These are phyloP conservation scores for Silurus asotus DNA, from an alignment of 2,113 vertebrate genomes.

Conservation along the genomic window DNA sequence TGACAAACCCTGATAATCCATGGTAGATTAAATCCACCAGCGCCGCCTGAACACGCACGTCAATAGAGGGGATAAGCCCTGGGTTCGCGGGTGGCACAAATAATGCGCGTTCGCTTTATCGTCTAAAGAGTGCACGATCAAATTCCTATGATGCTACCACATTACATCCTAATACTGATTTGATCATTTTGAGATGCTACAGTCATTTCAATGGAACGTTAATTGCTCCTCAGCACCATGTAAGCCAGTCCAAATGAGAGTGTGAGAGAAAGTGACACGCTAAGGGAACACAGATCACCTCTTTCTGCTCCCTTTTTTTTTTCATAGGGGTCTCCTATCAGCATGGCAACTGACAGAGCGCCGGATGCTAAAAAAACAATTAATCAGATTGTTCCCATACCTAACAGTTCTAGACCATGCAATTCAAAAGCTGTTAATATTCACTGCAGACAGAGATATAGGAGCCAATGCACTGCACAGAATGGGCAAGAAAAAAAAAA, in stretches of 20 bases:
- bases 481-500: neutral
- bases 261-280: neutral
- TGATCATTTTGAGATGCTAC: neutral
- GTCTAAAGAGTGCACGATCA: neutral
- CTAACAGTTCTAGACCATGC: slow-evolving; percentile 27
- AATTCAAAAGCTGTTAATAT: slow-evolving; percentile 16
- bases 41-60: neutral
- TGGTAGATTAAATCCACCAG: neutral
- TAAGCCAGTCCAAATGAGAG: neutral
- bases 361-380: neutral
- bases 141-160: neutral
- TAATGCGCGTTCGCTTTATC: neutral
- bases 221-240: neutral
- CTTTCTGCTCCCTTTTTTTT: neutral
- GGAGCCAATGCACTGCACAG: neutral
- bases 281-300: slow-evolving; percentile 1
- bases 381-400: slow-evolving; percentile 33
- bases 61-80: neutral
- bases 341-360: slow-evolving; percentile 22
- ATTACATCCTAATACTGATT: neutral
- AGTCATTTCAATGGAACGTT: neutral
- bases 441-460: slow-evolving; percentile 1
- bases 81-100: neutral
- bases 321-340: neutral
- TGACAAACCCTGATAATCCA: slow-evolving; percentile 2